Percentiles rank a stretch among this genome's conserved stretches.
These are phyloP conservation scores for Apocrypta bakeri DNA, from an alignment of 1,140 invertebrate species.

Conservation along the genomic window DNA sequence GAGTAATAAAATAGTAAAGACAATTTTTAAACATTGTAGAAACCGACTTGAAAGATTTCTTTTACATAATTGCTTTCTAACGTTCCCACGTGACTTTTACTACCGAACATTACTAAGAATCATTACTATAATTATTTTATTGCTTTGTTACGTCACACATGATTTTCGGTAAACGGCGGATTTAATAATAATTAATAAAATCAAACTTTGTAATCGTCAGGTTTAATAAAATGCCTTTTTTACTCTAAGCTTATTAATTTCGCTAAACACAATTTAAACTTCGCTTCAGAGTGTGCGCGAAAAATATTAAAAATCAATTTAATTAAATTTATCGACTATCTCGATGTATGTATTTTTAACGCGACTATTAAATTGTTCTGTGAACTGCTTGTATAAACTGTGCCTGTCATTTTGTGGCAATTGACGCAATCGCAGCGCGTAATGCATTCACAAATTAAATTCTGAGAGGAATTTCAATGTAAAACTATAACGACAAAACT, in stretches of 20 bases:
- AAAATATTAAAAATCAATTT: neutral
- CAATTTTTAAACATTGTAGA: no score
- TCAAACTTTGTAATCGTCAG: no score
- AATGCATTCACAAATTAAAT: conserved; percentile 38
- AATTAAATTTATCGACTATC: neutral
- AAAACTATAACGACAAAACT: neutral
- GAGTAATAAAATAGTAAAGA: no score
- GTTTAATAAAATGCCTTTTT: no score
- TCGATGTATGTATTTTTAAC: neutral
- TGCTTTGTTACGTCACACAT: neutral
- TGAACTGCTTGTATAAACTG: neutral
- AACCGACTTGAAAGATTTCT: neutral
- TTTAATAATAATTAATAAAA: no score
- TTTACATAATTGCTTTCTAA: neutral
- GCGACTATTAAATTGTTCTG: conserved; percentile 13
- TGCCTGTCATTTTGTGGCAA: conserved; percentile 31
- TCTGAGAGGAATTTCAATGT: conserved; percentile 13
- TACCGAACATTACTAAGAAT: no score
- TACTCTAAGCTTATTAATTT: no score
- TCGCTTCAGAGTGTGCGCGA: no score
- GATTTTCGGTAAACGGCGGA: neutral
- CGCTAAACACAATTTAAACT: no score
- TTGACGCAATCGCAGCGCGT: conserved; percentile 33
- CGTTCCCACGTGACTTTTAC: no score
- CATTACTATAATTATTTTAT: neutral